These are phyloP conservation scores for Dipodomys ordii DNA, from an alignment of 2,113 vertebrate genomes.

Conservation along the genomic window DNA sequence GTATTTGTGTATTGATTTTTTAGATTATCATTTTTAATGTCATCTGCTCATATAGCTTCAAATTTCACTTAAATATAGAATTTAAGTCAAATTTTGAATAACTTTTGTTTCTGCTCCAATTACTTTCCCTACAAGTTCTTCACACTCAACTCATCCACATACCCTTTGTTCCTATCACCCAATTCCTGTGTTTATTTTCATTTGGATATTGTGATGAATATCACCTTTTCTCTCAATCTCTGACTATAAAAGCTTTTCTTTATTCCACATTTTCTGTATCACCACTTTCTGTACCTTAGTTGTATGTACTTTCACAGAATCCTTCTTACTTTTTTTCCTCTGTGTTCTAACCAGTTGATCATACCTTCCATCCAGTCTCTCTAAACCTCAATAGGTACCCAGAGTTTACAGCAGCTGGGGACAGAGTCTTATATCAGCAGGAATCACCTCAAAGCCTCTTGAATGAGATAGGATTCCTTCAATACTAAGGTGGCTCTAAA, in stretches of 20 bases:
- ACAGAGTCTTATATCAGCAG: not conserved
- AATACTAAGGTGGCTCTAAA: not conserved
- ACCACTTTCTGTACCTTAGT: not conserved
- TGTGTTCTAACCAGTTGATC: not conserved
- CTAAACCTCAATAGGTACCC: not conserved
- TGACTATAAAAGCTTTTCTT: not conserved
- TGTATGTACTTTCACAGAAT: too few relatives aligned
- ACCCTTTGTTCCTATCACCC: too few relatives aligned
- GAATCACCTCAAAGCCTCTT: too few relatives aligned
- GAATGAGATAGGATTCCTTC: too few relatives aligned
- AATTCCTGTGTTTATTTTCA: not conserved
- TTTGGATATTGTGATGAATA: not conserved
- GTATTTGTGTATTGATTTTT: not conserved
- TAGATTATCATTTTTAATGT: not conserved
- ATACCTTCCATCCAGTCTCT: not conserved
- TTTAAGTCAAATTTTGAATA: not conserved
- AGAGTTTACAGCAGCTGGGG: not conserved
- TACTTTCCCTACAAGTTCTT: not conserved
- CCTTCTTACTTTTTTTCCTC: not conserved
- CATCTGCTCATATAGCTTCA: not conserved
- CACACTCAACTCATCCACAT: too few relatives aligned
- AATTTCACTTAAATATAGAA: not conserved
- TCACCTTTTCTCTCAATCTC: fast-evolving
- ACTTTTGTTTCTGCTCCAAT: not conserved
- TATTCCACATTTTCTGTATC: too few relatives aligned